phyloP scores from a whole-genome alignment of 2,797 vertebrate genomes.

The Acrossocheilus fasciatus region DNA sequence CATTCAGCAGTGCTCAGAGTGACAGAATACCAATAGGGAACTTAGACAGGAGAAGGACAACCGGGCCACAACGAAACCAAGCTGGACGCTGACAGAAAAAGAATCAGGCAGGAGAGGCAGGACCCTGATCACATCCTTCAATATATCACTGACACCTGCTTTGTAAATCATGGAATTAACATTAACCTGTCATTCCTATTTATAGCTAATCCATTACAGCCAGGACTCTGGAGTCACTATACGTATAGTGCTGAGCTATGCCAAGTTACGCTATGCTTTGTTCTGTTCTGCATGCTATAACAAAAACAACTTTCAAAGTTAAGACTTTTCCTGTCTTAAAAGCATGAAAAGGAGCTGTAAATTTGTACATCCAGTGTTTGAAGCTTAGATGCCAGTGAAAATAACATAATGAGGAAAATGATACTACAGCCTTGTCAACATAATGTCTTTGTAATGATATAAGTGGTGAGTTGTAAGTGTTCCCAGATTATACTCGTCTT shows the following conservation, averaged over 20 bases:
- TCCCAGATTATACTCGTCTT: not conserved
- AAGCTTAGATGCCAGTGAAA: not conserved
- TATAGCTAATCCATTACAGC: slow-evolving; percentile 29
- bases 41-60: slow-evolving; percentile 35
- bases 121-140: slow-evolving; percentile 19
- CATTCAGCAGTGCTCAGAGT: slow-evolving; percentile 49
- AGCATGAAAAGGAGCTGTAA: not conserved
- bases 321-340: not conserved
- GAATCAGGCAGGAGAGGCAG: slow-evolving; percentile 29
- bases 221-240: slow-evolving; percentile 11
- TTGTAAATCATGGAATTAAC: slow-evolving; percentile 32
- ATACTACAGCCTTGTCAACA: not conserved
- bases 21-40: slow-evolving; percentile 57
- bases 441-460: not conserved
- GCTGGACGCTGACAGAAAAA: slow-evolving; percentile 39
- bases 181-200: slow-evolving; percentile 32
- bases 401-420: not conserved
- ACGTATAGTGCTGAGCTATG: not conserved
- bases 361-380: not conserved
- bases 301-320: slow-evolving; percentile 1
- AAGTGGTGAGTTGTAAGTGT: slow-evolving; percentile 7
- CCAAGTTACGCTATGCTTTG: not conserved
- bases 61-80: slow-evolving; percentile 1
- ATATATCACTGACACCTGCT: slow-evolving; percentile 29
- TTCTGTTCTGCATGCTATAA: slow-evolving; percentile 9